Base-by-base conservation (phyloP, 2,797 vertebrate species). In the Distichodus sexfasciatus region DNA sequence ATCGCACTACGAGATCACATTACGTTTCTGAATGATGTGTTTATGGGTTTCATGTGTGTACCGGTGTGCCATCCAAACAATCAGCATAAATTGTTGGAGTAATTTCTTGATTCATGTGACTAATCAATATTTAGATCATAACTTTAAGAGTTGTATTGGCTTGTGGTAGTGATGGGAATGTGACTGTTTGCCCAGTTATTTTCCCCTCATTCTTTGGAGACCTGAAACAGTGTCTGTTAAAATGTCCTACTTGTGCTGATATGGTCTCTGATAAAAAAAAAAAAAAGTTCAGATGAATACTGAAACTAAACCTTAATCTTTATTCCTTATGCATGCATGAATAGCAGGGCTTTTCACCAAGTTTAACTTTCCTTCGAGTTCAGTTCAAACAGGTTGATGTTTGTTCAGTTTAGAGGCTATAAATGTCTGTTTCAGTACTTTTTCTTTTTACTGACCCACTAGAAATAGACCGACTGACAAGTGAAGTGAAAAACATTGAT, bases 131-230 rank as follows among this genome's bases (percentile, higher is more conserved):
- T 7, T 28, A 53, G 26, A 53, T 24, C 24, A 15, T 28, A n/a
- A 29, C 24, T 26, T 51, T 24, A 51, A 29, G 14, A 26, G 29
- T 26, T 53, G 8, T 33, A 31, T 53, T 53, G 50, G 50, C 50
- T 1, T 29, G 53, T 36, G 53, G 19, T 55, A 31, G 33, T 9
- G 53, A 36, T 17, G 23, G 33, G 53, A 57, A 36, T 57, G 53
- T 57, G 53, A 57, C 17, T 29, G 53, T 21, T 57, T 35, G 53
- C 53, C 35, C 54, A 58, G 46, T 26, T n/a, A 24, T 19, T 17
- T 36, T 14, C 12, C 33, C 23, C 33, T 24, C 55, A 41, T 15
- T 28, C 23, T 41, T 26, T 28, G 23, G 55, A 19, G 54, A 59
- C 36, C 36, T 31, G n/a, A 8, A 10, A 23, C 24, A 41, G 24